Base-by-base conservation (phyloP, 2,888 invertebrate species). In the Ischnura elegans region DNA sequence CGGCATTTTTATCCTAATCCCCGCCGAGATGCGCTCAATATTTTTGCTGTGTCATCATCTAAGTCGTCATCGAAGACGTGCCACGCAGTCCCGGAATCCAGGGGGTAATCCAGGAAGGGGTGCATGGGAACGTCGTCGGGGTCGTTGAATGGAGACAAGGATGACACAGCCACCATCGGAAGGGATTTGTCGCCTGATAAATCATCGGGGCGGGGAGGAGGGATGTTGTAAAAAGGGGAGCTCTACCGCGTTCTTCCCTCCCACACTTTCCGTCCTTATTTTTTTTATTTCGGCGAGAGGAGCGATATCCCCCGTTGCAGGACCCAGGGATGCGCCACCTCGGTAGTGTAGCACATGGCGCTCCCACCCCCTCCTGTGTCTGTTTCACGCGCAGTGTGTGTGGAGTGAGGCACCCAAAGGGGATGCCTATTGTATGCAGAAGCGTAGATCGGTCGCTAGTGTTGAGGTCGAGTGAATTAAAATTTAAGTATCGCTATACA, bases 161-260 rank as follows among this genome's bases (percentile, higher is more conserved):
- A 76, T 76, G 76, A 76, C 76, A 36, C 76, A 36, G 29, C 76
- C 1, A 36, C 76, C 76, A 76, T 36, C 36, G 76, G 76, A 36
- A 36, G 76, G 76, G 76, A 76, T 76, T 76, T 76, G 76, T 76
- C 76, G 36, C 76, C 76, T 76, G 29, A 29, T 76, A 76, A 76
- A 76, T 76, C 76, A 76, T 76, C n/a, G 76, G 76, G 36, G 76
- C 1, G 76, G 25, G 36, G 76, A 76, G 76, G 0, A 29, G 76
- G 36, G 0, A 29, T 29, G 36, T 16, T 36, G 76, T 76, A 76
- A 76, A 76, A 76, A n/a, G 61, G 21, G 36, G 76, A 16, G 29
- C 29, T 29, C 29, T 76, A 76, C 76, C 16, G 10, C 36, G 25
- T 76, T 76, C 25, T 76, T 36, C 36, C 76, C 66, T 13, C 66